phyloP scores from a whole-genome alignment of 53 echinoderm and acorn worm genomes.

The Holothuria scabra region DNA sequence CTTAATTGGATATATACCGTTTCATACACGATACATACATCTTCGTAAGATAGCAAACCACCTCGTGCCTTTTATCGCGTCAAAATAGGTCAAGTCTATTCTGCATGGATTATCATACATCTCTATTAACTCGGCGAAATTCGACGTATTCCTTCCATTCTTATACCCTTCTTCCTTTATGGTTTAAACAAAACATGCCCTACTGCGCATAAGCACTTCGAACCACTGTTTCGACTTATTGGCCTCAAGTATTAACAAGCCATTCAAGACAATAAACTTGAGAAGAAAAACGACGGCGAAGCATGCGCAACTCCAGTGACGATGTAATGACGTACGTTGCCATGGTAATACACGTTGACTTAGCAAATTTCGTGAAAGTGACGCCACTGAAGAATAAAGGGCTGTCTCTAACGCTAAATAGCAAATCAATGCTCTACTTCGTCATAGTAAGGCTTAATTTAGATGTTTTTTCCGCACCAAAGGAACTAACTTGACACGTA shows the following conservation, averaged over 20 bases:
- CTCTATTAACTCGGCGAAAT: too few species aligned
- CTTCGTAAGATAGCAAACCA: conserved; percentile 28
- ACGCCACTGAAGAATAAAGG: neutral
- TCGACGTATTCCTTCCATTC: too few species aligned
- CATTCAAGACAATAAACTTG: conserved; percentile 20
- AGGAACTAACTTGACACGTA: too few species aligned
- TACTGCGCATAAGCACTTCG: too few species aligned
- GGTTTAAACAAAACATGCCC: too few species aligned
- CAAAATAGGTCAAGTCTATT: conserved; percentile 14
- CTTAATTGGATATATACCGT: conserved; percentile 19
- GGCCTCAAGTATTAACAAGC: too few species aligned
- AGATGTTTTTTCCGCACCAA: too few species aligned
- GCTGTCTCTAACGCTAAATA: too few species aligned
- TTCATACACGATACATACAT: neutral
- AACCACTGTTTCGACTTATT: too few species aligned
- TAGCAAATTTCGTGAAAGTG: conserved; percentile 16
- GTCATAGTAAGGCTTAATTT: too few species aligned
- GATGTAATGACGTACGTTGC: conserved; percentile 25
- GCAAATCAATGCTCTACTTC: too few species aligned
- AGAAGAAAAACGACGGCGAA: conserved; percentile 9
- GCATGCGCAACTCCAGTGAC: conserved; percentile 15
- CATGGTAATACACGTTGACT: conserved; percentile 13
- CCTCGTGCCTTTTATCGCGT: neutral
- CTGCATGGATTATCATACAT: neutral
- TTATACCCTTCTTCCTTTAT: too few species aligned